Base-by-base conservation (phyloP, 1,140 invertebrate genomes). In the Conus ventricosus region DNA sequence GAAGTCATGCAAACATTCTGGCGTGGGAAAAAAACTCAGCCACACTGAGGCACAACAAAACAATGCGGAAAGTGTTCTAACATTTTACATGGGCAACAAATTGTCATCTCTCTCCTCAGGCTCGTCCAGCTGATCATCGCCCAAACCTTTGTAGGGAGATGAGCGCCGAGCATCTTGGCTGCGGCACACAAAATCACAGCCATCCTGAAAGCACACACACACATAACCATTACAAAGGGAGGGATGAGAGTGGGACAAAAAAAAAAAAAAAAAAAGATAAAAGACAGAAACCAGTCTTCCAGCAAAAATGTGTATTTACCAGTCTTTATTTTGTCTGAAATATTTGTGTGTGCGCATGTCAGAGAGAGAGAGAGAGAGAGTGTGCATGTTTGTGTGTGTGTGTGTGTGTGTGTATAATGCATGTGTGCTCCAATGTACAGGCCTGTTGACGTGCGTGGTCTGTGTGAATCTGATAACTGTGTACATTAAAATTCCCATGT, bases 111-210 rank as follows among this genome's bases (percentile, higher is more conserved):
- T 60, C 25, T 94, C 94, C 17, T 92, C 92, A 11, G 92, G 91
- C 20, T 91, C 92, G 4, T 91, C 90, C 78, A 95, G 87, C 90
- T 95, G 94, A 84, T 95, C 93, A 92, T 95, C 94, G 13, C 93
- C 94, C 85, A 95, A 92, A 27, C 95, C 95, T 91, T 93, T 93
- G 90, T 94, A 95, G 39, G 92, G 90, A 54, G 90, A 90, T n/a
- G 92, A 87, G 63, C 90, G 90, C 25, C 91, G 81, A 6, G 91
- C 85, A 7, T 88, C 89, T 20, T 90, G 89, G n/a, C 89, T 93
- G 15, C 95, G 93, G 88, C 95, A 96, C 27, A 95, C 87, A 67
- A 95, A 93, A 89, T 95, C 93, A 93, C 95, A 96, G 17, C 95
- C 95, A 93, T 96, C 95, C 95, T 95, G 87, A 3, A n/a, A 83